These are phyloP conservation scores for Scaptomyza montana DNA, from an alignment of 1,140 invertebrate genomes.

Conservation along the genomic window DNA sequence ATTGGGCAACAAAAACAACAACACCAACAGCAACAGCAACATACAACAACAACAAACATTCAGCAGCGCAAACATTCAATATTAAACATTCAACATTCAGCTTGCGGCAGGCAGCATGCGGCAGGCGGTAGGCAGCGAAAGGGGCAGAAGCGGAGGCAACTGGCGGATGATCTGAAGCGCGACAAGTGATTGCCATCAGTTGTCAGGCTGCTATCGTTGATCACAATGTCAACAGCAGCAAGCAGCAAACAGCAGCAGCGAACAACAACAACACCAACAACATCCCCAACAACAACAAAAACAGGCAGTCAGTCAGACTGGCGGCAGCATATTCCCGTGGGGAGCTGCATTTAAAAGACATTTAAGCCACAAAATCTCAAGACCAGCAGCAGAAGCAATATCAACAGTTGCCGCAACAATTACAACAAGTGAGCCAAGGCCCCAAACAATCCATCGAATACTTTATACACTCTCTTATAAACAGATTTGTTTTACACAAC, in stretches of 20 bases:
- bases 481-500: too few relatives aligned
- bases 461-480: slow-evolving; percentile 17
- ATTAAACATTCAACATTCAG: slow-evolving; percentile 49
- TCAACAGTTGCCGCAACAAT: slow-evolving; percentile 58
- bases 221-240: slow-evolving; percentile 80
- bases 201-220: slow-evolving; percentile 80
- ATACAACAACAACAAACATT: slow-evolving; percentile 4
- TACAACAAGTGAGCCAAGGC: slow-evolving; percentile 54
- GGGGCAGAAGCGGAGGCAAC: slow-evolving; percentile 23
- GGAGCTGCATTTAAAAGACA: slow-evolving; percentile 83
- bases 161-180: slow-evolving; percentile 79
- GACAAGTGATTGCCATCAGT: slow-evolving; percentile 83
- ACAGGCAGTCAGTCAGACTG: slow-evolving; percentile 65
- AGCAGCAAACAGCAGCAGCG: slow-evolving; percentile 25
- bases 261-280: slow-evolving; percentile 9
- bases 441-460: slow-evolving; percentile 17
- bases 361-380: slow-evolving; percentile 81
- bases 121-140: slow-evolving; percentile 32
- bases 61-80: slow-evolving; percentile 33
- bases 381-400: slow-evolving; percentile 51
- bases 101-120: slow-evolving; percentile 34
- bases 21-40: slow-evolving; percentile 15
- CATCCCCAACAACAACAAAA: slow-evolving; percentile 51
- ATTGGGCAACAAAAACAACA: slow-evolving; percentile 45
- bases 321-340: slow-evolving; percentile 80